Conservation (phyloP, 1,140 invertebrate genomes). For the Apis cerana region DNA sequence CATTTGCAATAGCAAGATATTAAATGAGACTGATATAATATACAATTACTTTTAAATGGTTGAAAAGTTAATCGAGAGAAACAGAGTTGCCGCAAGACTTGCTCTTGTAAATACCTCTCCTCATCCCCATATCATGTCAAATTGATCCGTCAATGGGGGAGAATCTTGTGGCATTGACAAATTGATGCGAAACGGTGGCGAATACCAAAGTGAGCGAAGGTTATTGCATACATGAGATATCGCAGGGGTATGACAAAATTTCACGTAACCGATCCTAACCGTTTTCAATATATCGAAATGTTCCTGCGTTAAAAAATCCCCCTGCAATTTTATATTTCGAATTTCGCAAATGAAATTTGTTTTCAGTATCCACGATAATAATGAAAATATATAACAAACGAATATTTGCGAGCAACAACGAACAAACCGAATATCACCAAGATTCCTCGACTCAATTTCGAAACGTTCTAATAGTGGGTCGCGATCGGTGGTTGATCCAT, state of each 20-base stretch:
- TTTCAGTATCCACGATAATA: too few relatives aligned
- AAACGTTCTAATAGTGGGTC: constrained; percentile 35
- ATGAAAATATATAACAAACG: too few relatives aligned
- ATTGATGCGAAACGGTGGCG: constrained; percentile 27
- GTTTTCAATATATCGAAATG: constrained; percentile 9
- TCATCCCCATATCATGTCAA: constrained; percentile 5
- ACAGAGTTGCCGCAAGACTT: background rate
- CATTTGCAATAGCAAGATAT: too few relatives aligned
- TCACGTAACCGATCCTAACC: background rate
- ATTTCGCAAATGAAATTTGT: too few relatives aligned
- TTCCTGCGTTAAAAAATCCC: background rate
- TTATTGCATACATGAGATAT: constrained; percentile 21
- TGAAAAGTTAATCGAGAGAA: background rate
- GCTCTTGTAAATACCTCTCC: constrained; percentile 13
- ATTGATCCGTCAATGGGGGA: constrained; percentile 14
- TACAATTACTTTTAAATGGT: too few relatives aligned
- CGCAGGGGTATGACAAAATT: constrained; percentile 9
- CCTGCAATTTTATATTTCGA: too few relatives aligned
- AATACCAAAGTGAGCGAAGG: constrained; percentile 24
- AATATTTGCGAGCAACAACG: background rate
- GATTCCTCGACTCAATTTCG: constrained; percentile 45
- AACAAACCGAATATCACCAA: background rate
- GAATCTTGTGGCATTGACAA: constrained; percentile 31
- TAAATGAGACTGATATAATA: too few relatives aligned
- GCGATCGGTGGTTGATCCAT: constrained; percentile 62